Evolutionary conservation across 2,113 vertebrate genomes (phyloP).

Genomic region (Mesocricetus auratus): DNA sequence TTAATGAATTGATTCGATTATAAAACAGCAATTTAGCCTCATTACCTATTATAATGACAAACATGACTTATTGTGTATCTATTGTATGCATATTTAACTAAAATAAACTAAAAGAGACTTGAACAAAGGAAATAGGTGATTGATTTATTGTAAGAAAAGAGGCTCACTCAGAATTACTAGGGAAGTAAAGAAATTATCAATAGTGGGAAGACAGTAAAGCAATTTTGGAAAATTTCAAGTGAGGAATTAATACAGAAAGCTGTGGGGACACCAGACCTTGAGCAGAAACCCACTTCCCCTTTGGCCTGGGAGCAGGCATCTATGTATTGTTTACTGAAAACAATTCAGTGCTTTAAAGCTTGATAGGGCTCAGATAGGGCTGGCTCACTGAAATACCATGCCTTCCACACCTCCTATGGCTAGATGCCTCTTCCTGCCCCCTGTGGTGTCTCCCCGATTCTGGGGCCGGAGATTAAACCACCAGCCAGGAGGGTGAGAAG

Average conservation of each 20-base stretch:
- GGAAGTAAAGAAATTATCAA: neutral
- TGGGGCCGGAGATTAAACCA: too few relatives aligned
- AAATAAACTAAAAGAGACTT: neutral
- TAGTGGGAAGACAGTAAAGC: fast-evolving
- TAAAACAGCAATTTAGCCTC: neutral
- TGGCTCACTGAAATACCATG: too few relatives aligned
- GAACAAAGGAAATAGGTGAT: neutral
- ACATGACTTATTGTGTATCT: neutral
- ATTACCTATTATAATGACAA: neutral
- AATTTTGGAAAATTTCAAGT: neutral
- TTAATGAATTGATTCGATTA: neutral
- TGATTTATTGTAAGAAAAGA: neutral
- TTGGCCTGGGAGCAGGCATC: too few relatives aligned
- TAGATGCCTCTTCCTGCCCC: too few relatives aligned
- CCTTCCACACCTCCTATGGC: too few relatives aligned
- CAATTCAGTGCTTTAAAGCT: too few relatives aligned
- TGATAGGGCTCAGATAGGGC: too few relatives aligned
- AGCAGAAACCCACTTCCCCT: too few relatives aligned
- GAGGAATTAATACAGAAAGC: neutral
- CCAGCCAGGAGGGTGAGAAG: too few relatives aligned
- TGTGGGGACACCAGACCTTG: too few relatives aligned
- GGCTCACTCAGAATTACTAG: neutral
- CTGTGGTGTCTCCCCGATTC: too few relatives aligned
- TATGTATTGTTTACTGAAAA: too few relatives aligned
- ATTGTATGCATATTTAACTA: neutral